Base-by-base conservation (phyloP, 2,888 invertebrate species). In the Drosophila prolongata region DNA sequence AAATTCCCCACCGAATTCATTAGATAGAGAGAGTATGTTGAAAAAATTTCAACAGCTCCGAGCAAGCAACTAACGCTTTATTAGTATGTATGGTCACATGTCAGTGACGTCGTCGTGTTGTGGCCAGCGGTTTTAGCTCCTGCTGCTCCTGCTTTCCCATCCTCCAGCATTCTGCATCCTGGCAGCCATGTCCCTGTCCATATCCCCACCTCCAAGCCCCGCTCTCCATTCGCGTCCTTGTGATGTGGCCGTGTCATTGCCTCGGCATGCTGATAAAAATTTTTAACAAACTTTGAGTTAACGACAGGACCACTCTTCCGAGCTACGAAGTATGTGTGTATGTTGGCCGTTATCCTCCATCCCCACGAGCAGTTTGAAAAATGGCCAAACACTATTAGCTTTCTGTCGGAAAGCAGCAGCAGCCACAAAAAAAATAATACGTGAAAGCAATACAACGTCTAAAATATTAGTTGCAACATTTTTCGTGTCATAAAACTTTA, bases 201-300 rank as follows among this genome's bases (percentile, higher is more conserved):
- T 6, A 37, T 67, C 38, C 43, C 30, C 24, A 30, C 5, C 16
- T 42, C n/a, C 10, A 27, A 10, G 30, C 11, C 14, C 50, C 24
- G 14, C 24, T 53, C 54, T 61, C 47, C 42, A 19, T 37, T 55
- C 55, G 62, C 73, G 80, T 66, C 71, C 73, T 68, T 78, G 76
- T 87, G 83, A 83, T 83, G 89, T 78, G 89, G 83, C 87, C 89
- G 87, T 89, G 83, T 89, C 89, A 83, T 80, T 83, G 89, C 85
- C 69, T 76, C 81, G 61, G 79, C 81, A 75, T 73, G 70, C 78
- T 83, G 89, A 89, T 87, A 83, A 83, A 71, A 87, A 78, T 84
- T 80, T 77, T 87, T 78, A 87, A 80, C 83, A 87, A 83, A 83
- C 87, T 89, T 83, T 80, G 74, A 87, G 76, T 82, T 84, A 89